phyloP scores from a whole-genome alignment of 2,797 vertebrate genomes.

The Hybognathus amarus region DNA sequence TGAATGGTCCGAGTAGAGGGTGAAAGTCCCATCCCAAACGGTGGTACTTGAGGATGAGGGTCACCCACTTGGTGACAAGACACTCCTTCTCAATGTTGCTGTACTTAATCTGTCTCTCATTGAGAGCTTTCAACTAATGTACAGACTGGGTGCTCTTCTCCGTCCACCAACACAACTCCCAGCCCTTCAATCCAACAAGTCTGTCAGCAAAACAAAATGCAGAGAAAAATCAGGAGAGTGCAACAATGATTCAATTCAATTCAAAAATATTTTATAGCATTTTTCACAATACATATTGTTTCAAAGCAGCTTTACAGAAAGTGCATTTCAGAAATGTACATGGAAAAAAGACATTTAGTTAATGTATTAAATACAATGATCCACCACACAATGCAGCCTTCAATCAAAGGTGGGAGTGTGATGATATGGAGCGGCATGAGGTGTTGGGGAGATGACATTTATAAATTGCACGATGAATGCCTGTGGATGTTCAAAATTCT shows the following conservation, averaged over 20 bases:
- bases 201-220: neutral
- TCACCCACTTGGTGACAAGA: no score
- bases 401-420: neutral
- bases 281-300: no score
- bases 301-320: no score
- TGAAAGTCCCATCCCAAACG: no score
- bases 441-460: conserved; percentile 2
- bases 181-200: neutral
- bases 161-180: neutral
- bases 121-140: neutral
- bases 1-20: no score
- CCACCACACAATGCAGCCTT: neutral
- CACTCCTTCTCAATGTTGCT: no score
- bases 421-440: neutral
- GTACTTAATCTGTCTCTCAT: no score
- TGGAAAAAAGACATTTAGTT: no score
- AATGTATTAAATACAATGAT: no score
- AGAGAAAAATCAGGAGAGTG: neutral
- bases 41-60: no score
- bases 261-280: no score
- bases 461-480: conserved; percentile 31
- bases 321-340: no score
- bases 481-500: neutral
- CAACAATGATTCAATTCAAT: neutral
- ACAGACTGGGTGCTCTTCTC: neutral